These are phyloP conservation scores for Panopea generosa DNA, from an alignment of 2,888 invertebrate genomes.

Conservation along the genomic window DNA sequence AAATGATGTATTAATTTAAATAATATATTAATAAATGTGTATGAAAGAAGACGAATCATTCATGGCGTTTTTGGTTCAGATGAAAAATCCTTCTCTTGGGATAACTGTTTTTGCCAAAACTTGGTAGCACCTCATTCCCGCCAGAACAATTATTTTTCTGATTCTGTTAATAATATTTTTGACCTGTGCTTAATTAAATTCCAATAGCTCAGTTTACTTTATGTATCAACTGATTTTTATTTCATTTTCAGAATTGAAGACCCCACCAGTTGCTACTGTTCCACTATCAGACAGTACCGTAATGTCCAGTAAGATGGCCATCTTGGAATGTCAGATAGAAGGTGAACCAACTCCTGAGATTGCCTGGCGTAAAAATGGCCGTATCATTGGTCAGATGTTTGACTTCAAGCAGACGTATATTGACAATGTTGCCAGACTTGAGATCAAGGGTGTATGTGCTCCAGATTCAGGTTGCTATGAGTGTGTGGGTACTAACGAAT, in stretches of 20 bases:
- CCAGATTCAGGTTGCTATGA: slow-evolving; percentile 77
- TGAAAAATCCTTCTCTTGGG: no score
- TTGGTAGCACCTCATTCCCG: no score
- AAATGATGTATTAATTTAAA: no score
- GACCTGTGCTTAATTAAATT: no score
- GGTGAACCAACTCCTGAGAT: slow-evolving; percentile 74
- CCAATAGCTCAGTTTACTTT: slow-evolving; percentile 70
- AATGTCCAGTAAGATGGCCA: slow-evolving; percentile 62
- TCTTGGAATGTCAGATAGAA: slow-evolving; percentile 70
- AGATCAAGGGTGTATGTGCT: slow-evolving; percentile 66
- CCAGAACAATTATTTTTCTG: no score
- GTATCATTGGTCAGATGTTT: slow-evolving; percentile 68
- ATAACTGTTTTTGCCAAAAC: no score
- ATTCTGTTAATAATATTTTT: no score
- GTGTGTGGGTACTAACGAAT: slow-evolving; percentile 72
- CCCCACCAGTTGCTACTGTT: slow-evolving; percentile 60
- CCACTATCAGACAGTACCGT: slow-evolving; percentile 63
- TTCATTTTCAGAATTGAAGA: slow-evolving; percentile 61
- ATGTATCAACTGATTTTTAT: slow-evolving; percentile 58
- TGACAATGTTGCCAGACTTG: slow-evolving; percentile 70
- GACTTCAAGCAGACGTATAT: slow-evolving; percentile 74
- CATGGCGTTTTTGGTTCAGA: no score
- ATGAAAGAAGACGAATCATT: no score
- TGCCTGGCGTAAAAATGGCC: slow-evolving; percentile 76
- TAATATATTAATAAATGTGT: no score